Base-by-base conservation (phyloP, 2,888 invertebrate species). In the Carcina quercana region DNA sequence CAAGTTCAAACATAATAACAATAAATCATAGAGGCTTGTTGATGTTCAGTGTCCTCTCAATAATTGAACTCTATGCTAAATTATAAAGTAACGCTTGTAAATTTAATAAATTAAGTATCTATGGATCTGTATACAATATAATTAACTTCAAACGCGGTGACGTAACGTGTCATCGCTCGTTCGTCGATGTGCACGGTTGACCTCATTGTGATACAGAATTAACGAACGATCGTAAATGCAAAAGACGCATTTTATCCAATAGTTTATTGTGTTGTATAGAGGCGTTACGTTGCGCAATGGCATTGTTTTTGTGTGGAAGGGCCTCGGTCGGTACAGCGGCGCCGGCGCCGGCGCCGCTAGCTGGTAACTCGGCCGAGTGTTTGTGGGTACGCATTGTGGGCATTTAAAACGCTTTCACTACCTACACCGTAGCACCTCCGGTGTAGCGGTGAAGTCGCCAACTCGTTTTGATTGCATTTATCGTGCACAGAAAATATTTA, bases 331-430 rank as follows among this genome's bases (percentile, higher is more conserved):
- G 40, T 47, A 37, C 42, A 40, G 40, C 32, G 13, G 48, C 40
- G 42, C 44, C 53, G 45, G n/a, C n/a, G n/a, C n/a, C n/a, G n/a
- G n/a, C n/a, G n/a, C n/a, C n/a, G n/a, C n/a, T n/a, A n/a, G n/a
- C n/a, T n/a, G n/a, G 56, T 50, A 59, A 57, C 59, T 56, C 59
- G 53, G 59, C 55, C 65, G 55, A 65, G 59, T 59, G 59, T 59
- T 52, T 56, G 59, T 63, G 66, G 63, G 69, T 63, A 53, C 55
- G 54, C 63, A 59, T 66, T 69, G 62, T 58, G 64, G n/a, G n/a
- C n/a, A 68, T 71, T 72, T 64, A 58, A 70, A 73, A 72, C 75
- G 73, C 78, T 79, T 79, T 79, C 79, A 78, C 75, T 67, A n/a
- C n/a, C n/a, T n/a, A n/a, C 49, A 47, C 43, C 45, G 43, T 40